Conservation (phyloP, 2,797 vertebrate genomes). For the Characodon lateralis region DNA sequence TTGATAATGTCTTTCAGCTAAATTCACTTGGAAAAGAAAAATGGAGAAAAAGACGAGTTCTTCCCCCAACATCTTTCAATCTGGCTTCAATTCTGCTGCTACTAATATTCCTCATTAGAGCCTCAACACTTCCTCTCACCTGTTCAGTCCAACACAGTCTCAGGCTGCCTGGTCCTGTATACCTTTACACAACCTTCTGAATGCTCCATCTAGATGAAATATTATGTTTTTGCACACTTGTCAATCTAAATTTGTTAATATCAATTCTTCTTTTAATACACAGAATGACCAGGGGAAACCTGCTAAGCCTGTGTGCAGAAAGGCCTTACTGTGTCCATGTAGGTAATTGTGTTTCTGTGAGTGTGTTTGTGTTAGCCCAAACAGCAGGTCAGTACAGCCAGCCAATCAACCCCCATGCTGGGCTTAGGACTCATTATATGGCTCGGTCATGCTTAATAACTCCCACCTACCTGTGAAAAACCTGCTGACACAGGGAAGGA, state of each 20-base stretch:
- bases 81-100: slow-evolving; percentile 25
- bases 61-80: slow-evolving; percentile 6
- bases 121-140: slow-evolving; percentile 38
- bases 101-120: slow-evolving; percentile 13
- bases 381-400: slow-evolving; percentile 56
- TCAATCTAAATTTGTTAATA: neutral
- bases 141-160: slow-evolving; percentile 16
- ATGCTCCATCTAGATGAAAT: slow-evolving; percentile 5
- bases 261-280: neutral
- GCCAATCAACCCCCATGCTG: slow-evolving; percentile 48
- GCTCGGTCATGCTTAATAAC: slow-evolving; percentile 53
- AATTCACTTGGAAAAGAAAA: neutral
- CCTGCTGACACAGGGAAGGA: slow-evolving; percentile 58
- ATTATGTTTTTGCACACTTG: slow-evolving; percentile 5
- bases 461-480: slow-evolving; percentile 63
- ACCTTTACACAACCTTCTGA: slow-evolving; percentile 8
- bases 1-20: slow-evolving; percentile 38
- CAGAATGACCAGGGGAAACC: neutral
- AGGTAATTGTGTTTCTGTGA: slow-evolving; percentile 20
- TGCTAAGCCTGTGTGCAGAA: slow-evolving; percentile 12
- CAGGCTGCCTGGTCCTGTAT: neutral
- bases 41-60: slow-evolving; percentile 3
- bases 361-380: slow-evolving; percentile 46
- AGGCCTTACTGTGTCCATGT: slow-evolving; percentile 20
- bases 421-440: slow-evolving; percentile 60